Evolutionary conservation across 2,113 vertebrate genomes (phyloP).

Genomic region (Willisornis vidua): DNA sequence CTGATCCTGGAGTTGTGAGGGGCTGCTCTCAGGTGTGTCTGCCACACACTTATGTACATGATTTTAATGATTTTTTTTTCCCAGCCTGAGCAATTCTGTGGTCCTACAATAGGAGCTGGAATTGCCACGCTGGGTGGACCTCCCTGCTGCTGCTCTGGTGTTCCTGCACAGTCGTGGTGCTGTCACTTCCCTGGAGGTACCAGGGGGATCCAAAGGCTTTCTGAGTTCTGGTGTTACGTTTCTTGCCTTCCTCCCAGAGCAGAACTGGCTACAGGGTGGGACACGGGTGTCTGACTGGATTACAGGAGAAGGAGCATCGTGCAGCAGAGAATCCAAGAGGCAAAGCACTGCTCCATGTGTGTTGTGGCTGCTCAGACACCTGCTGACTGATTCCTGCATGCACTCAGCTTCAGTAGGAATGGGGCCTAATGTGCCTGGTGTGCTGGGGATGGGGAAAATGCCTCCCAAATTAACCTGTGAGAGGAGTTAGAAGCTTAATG

Average conservation of each 20-base stretch:
- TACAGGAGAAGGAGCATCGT: not conserved
- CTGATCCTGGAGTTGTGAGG: not conserved
- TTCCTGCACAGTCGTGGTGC: not conserved
- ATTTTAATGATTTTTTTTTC: not conserved
- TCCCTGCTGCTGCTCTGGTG: not conserved
- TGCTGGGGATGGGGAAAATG: not conserved
- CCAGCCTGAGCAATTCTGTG: not conserved
- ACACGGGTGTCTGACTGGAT: not conserved
- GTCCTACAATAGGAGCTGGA: not conserved
- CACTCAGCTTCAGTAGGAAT: not conserved
- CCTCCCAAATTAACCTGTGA: not conserved
- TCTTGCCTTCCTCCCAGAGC: not conserved
- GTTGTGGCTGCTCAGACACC: not conserved
- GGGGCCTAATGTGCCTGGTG: not conserved
- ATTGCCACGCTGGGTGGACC: not conserved
- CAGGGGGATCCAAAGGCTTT: not conserved
- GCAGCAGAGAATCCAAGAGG: not conserved
- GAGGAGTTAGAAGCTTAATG: not conserved
- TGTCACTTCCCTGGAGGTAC: not conserved
- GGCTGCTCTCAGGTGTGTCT: not conserved
- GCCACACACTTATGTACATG: accelerated
- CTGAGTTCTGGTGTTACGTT: not conserved
- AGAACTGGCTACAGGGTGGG: not conserved
- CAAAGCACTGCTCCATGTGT: not conserved
- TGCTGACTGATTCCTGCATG: not conserved